These are phyloP conservation scores for Polypterus bichir DNA, from an alignment of 2,113 vertebrate genomes.

Conservation along the genomic window DNA sequence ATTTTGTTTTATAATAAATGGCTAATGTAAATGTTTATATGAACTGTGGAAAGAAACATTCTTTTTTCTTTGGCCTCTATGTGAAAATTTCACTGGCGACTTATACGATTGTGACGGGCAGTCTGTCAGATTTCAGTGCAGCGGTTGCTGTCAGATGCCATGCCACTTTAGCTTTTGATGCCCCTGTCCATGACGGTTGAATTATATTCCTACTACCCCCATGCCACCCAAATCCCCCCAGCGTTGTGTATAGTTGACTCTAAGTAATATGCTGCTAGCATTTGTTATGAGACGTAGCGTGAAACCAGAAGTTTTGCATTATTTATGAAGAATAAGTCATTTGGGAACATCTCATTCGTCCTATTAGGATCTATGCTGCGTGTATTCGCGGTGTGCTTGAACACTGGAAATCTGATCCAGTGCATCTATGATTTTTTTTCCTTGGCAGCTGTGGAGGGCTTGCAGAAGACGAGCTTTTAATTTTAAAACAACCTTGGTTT, in stretches of 20 bases:
- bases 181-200: no score
- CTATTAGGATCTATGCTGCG: background rate
- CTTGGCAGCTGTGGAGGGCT: background rate
- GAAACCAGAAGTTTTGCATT: constrained; percentile 4
- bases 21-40: no score
- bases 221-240: no score
- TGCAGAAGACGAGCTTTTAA: background rate
- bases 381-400: background rate
- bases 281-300: constrained; percentile 1
- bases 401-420: constrained; percentile 7
- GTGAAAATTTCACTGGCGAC: no score
- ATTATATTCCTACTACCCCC: no score
- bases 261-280: constrained; percentile 8
- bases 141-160: no score
- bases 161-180: no score
- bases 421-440: background rate
- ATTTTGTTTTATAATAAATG: no score
- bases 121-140: no score
- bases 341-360: constrained; percentile 2
- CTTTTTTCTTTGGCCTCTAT: no score
- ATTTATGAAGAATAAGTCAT: constrained; percentile 14
- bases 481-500: background rate
- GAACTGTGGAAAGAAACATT: no score
- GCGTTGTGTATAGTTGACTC: background rate
- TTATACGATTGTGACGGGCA: no score